A percentile compares a stretch with the other conserved stretches of the same genome.
Conservation (phyloP, 2,113 vertebrate species). For the Agapornis roseicollis region DNA sequence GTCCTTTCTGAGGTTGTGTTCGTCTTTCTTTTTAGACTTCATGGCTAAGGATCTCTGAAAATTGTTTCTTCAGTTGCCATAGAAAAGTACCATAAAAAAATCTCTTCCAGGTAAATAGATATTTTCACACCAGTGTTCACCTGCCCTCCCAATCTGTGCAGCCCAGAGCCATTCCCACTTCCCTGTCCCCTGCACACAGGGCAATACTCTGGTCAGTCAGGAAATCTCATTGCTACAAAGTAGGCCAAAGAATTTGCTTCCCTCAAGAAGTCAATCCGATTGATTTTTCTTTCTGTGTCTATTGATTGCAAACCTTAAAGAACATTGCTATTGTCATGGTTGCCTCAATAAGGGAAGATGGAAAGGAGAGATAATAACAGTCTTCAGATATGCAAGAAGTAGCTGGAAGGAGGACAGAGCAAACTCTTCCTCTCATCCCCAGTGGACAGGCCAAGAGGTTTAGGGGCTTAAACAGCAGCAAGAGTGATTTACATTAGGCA, state of each 20-base stretch:
- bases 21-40: not conserved
- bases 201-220: not conserved
- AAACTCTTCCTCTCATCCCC: not conserved
- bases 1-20: not conserved
- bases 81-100: not conserved
- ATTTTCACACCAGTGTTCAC: not conserved
- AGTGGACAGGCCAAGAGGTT: not conserved
- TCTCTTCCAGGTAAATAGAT: not conserved
- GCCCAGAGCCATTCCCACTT: not conserved
- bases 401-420: not conserved
- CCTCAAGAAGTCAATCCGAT: not conserved
- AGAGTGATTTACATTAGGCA: not conserved
- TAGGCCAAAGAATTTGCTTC: not conserved
- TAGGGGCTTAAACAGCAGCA: not conserved
- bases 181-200: not conserved
- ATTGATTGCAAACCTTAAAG: slow-evolving; percentile 2
- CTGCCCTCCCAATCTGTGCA: not conserved
- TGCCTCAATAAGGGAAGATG: not conserved
- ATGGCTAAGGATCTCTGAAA: not conserved
- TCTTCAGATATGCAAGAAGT: not conserved
- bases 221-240: not conserved
- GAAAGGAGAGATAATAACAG: not conserved
- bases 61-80: not conserved
- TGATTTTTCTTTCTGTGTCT: slow-evolving; percentile 23
- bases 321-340: slow-evolving; percentile 19